Base-by-base conservation (phyloP, 2,113 vertebrate species). In the Orycteropus afer region DNA sequence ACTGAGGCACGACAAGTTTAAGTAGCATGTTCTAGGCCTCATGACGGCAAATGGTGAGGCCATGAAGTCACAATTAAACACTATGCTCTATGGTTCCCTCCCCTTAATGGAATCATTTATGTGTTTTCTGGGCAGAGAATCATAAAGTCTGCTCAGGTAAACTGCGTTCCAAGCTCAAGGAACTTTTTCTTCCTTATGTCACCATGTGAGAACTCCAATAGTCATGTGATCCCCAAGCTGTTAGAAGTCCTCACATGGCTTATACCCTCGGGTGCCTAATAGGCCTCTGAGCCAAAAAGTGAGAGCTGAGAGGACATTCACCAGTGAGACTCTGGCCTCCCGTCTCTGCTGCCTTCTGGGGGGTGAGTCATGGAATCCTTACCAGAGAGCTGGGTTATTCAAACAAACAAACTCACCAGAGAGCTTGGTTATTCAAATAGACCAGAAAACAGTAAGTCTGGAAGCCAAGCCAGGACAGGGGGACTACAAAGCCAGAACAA, bases 361-460 rank as follows among this genome's bases (percentile, higher is more conserved):
- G 61, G 22, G 23, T 13, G 37, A 79, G 45, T 59, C 57, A 5
- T 4, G 13, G 45, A 81, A 32, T 67, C 65, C 73, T 32, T 32
- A 65, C 15, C 59, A 65, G 11, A 65, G 61, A 65, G 61, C 61
- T 34, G 32, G 32, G 9, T 34, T 65, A 34, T 34, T 65, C 32
- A 86, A 69, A 90, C 42, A 91, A 51, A 20, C 63, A n/a, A n/a
- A n/a, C n/a, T 32, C 61, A 65, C 15, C 59, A 65, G 11, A 65
- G 61, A 65, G 61, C 61, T 34, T 65, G 32, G 9, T 34, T 65
- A 34, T 34, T 65, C 32, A 86, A 69, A 90, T 42, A 91, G 59
- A 20, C 63, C 47, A 20, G 12, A 23, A 83, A 95, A 95, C 59
- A 90, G 29, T 90, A 74, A 89, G 47, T 51, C 87, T 89, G 47